Evolutionary conservation across 53 echinoderm and acorn worm genomes (phyloP).

Genomic region (Astropecten irregularis): DNA sequence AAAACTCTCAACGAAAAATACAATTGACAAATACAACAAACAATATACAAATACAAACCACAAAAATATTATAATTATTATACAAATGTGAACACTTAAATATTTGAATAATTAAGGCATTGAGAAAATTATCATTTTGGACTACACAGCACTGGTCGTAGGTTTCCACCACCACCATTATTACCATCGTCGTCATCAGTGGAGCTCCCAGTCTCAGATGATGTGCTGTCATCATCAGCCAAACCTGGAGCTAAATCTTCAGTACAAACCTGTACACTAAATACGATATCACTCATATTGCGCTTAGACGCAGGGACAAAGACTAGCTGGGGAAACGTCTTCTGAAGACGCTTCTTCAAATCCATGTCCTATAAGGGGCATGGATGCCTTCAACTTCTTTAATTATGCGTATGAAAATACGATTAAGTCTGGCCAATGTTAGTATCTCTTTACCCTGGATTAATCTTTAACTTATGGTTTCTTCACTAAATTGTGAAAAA

Average conservation of each 20-base stretch:
- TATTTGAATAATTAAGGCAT: too few species aligned
- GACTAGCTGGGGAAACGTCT: conserved; percentile 32
- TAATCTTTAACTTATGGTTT: neutral
- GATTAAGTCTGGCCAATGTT: too few species aligned
- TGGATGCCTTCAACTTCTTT: conserved; percentile 28
- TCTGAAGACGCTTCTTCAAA: conserved; percentile 37
- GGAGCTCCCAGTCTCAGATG: conserved; percentile 16
- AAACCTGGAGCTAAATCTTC: conserved; percentile 37
- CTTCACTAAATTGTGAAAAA: neutral
- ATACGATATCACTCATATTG: conserved; percentile 53
- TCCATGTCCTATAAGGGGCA: conserved; percentile 22
- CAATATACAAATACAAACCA: too few species aligned
- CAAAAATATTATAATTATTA: too few species aligned
- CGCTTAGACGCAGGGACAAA: conserved; percentile 2
- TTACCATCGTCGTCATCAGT: conserved; percentile 1
- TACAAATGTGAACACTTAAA: too few species aligned
- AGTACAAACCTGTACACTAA: neutral
- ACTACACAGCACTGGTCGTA: too few species aligned
- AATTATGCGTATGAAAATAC: conserved; percentile 17
- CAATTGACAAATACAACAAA: too few species aligned
- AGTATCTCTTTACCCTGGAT: conserved; percentile 17
- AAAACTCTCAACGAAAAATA: too few species aligned
- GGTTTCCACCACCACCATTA: too few species aligned
- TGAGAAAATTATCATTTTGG: too few species aligned
- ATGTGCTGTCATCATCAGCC: conserved; percentile 5